A percentile compares a stretch with the other conserved stretches of the same genome.
phyloP scores from a whole-genome alignment of 2,888 invertebrate genomes.

The Boloria selene region DNA sequence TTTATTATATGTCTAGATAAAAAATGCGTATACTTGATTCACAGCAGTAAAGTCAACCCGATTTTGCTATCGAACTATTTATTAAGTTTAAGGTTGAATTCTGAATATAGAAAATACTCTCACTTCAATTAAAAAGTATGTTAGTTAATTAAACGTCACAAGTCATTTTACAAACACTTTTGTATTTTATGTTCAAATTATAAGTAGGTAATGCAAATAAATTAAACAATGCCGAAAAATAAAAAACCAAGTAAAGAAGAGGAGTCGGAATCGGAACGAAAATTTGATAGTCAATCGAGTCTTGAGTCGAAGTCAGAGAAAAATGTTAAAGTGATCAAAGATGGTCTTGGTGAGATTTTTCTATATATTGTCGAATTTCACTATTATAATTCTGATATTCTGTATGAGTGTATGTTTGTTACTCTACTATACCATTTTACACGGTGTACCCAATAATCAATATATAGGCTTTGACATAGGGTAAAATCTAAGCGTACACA shows the following conservation, averaged over 20 bases:
- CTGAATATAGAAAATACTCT: too few relatives aligned
- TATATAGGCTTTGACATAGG: too few relatives aligned
- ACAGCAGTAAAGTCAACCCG: too few relatives aligned
- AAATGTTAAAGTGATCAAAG: conserved; percentile 54
- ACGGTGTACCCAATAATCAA: too few relatives aligned
- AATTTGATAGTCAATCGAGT: conserved; percentile 42
- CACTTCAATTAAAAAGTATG: not conserved
- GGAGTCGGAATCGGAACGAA: conserved; percentile 31
- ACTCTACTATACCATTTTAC: too few relatives aligned
- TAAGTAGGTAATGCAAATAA: conserved; percentile 13
- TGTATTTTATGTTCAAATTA: conserved; percentile 15
- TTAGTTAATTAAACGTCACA: not conserved
- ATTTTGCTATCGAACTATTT: too few relatives aligned
- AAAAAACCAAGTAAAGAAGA: conserved; percentile 19
- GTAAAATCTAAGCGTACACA: too few relatives aligned
- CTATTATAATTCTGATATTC: not conserved
- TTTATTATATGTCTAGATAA: too few relatives aligned
- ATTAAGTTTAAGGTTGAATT: too few relatives aligned
- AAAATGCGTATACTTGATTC: too few relatives aligned
- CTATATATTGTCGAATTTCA: not conserved
- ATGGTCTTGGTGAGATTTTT: conserved; percentile 24
- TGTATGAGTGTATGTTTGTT: too few relatives aligned
- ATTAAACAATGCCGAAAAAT: conserved; percentile 32
- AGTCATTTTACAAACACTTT: not conserved
- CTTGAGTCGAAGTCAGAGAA: conserved; percentile 49